Evolutionary conservation across 2,888 invertebrate genomes (phyloP), one percentile per base, ranked within the genome.

Genomic region (Clanis bilineata): DNA sequence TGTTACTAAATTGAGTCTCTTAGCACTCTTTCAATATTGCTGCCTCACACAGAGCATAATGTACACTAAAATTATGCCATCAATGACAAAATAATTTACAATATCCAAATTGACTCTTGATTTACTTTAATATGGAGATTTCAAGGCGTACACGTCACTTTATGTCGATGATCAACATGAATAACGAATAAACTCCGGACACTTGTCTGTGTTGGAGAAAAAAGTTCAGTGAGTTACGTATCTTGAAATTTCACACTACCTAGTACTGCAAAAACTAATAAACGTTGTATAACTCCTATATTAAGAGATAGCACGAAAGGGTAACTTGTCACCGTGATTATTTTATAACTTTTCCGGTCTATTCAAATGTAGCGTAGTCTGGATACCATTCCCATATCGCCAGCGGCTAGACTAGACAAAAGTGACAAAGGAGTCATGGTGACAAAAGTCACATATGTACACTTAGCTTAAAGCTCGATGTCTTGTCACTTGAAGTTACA

Each of bases 241-340:
- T 51, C 51, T 51, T 51, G 51, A 51, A 51, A 32, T 51, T 18
- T 51, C 51, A 45, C 45, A 9, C 32, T 51, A 51, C 32, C 1
- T 36, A 36, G n/a, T 36, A 36, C 9, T 36, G 1, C 9, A 12
- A 10, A 10, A 36, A 36, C 36, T 9, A 9, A 9, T 10, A 36
- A 36, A 36, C 36, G 12, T 36, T 12, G 36, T 36, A 12, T 36
- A 12, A 36, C 36, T 36, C 28, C 21, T 51, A 9, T 32, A n/a
- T 32, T 10, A n/a, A n/a, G n/a, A n/a, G n/a, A n/a, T n/a, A n/a
- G n/a, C n/a, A n/a, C n/a, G n/a, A n/a, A n/a, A n/a, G n/a, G n/a
- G n/a, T n/a, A n/a, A n/a, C n/a, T n/a, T n/a, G n/a, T n/a, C n/a
- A n/a, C n/a, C n/a, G n/a, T n/a, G n/a, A n/a, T n/a, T n/a, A n/a